Percentiles rank a stretch among this genome's conserved stretches.
Conservation (phyloP, 2,888 invertebrate genomes). For the Tanaodytes sp. region DNA sequence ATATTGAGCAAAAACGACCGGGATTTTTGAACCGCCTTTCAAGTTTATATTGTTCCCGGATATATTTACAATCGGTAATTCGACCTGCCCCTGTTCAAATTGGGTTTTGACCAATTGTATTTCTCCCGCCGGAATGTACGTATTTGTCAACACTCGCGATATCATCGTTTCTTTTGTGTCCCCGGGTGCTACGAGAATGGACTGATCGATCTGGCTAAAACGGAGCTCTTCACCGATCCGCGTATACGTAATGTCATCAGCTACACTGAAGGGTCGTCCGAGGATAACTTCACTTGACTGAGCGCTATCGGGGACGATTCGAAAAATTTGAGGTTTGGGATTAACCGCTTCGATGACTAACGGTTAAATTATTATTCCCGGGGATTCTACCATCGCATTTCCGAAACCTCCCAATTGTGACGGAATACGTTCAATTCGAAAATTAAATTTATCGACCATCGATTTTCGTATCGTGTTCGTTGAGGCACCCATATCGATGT, state of each 20-base stretch:
- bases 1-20: no score
- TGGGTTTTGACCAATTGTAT: no score
- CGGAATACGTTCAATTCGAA: neutral
- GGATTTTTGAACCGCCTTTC: no score
- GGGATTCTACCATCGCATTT: conserved; percentile 3
- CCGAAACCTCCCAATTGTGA: conserved; percentile 20
- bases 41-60: no score
- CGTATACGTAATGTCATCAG: neutral
- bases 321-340: neutral
- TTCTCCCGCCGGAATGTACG: no score
- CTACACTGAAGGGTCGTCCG: neutral
- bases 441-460: neutral
- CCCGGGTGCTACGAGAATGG: no score
- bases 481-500: conserved; percentile 29
- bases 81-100: no score
- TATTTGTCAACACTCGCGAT: no score
- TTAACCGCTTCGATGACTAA: conserved; percentile 3
- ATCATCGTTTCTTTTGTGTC: no score
- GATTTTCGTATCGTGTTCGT: conserved; percentile 23
- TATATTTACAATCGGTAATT: no score
- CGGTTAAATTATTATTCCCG: conserved; percentile 2
- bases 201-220: neutral
- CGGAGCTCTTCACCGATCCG: neutral
- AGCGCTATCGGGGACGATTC: neutral
- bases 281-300: neutral